Percentiles rank a stretch among this genome's conserved stretches.
Evolutionary conservation across 2,888 invertebrate genomes (phyloP).

Genomic region (Aricia artaxerxes): DNA sequence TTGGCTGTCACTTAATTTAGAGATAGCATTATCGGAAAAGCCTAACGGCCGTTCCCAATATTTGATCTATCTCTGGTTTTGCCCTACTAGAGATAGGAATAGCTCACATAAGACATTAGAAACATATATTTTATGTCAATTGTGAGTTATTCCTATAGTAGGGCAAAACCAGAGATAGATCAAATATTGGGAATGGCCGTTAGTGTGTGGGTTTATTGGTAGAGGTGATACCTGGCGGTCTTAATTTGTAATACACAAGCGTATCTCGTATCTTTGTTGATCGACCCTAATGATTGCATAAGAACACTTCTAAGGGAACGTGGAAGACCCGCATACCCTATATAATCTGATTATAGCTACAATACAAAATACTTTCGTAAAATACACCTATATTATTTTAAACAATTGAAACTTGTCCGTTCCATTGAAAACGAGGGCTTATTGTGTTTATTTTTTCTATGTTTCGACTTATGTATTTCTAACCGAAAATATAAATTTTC

Average conservation of each 20-base stretch:
- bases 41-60: not conserved
- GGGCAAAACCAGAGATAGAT: no score
- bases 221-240: not conserved
- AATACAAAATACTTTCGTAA: not conserved
- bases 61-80: no score
- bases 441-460: not conserved
- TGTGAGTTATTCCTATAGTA: no score
- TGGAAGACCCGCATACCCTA: not conserved
- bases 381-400: not conserved
- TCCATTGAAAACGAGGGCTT: not conserved
- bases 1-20: not conserved
- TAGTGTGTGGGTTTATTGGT: not conserved
- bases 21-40: not conserved
- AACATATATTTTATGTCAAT: no score
- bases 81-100: no score
- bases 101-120: no score
- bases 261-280: slow-evolving; percentile 5
- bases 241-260: not conserved
- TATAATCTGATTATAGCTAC: not conserved
- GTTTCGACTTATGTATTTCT: not conserved
- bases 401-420: not conserved
- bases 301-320: slow-evolving; percentile 1
- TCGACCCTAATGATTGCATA: slow-evolving; percentile 7
- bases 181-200: no score
- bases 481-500: not conserved